phyloP scores from a whole-genome alignment of 2,113 vertebrate genomes.

The Sinocyclocheilus grahami region DNA sequence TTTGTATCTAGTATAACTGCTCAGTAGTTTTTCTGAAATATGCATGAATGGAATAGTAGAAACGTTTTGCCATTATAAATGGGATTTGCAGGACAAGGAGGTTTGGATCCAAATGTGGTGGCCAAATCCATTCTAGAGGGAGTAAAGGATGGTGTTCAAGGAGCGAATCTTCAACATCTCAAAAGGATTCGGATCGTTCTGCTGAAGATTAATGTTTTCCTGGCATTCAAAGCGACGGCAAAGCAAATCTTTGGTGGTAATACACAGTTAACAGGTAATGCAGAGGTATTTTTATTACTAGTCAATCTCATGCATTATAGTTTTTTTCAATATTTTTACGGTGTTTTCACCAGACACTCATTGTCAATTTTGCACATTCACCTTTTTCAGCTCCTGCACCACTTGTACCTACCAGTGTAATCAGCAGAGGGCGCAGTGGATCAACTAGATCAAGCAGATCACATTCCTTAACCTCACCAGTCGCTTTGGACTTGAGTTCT shows the following conservation, averaged over 20 bases:
- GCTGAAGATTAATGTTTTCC: slow-evolving; percentile 62
- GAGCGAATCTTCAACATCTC: slow-evolving; percentile 26
- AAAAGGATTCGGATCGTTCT: slow-evolving; percentile 60
- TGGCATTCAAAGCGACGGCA: slow-evolving; percentile 61
- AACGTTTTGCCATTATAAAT: no score
- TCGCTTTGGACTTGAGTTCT: not conserved
- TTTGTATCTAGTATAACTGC: no score
- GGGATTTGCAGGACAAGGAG: slow-evolving; percentile 58
- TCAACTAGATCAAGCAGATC: not conserved
- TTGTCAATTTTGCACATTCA: not conserved
- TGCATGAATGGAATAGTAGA: no score
- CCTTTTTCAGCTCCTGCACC: slow-evolving; percentile 18
- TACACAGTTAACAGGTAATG: slow-evolving; percentile 36
- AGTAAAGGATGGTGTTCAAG: slow-evolving; percentile 39
- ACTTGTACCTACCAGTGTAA: not conserved
- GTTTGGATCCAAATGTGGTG: slow-evolving; percentile 52
- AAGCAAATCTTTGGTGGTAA: slow-evolving; percentile 45
- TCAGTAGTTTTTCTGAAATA: no score
- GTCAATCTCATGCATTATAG: not conserved
- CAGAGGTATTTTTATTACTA: not conserved
- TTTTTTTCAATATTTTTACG: no score
- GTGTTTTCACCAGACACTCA: no score
- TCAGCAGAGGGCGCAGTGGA: slow-evolving; percentile 19
- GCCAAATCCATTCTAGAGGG: slow-evolving; percentile 65
- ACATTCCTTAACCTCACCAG: not conserved